Percentiles rank a stretch among this genome's conserved stretches.
These are phyloP conservation scores for Spea bombifrons DNA, from an alignment of 2,113 vertebrate genomes.

Conservation along the genomic window DNA sequence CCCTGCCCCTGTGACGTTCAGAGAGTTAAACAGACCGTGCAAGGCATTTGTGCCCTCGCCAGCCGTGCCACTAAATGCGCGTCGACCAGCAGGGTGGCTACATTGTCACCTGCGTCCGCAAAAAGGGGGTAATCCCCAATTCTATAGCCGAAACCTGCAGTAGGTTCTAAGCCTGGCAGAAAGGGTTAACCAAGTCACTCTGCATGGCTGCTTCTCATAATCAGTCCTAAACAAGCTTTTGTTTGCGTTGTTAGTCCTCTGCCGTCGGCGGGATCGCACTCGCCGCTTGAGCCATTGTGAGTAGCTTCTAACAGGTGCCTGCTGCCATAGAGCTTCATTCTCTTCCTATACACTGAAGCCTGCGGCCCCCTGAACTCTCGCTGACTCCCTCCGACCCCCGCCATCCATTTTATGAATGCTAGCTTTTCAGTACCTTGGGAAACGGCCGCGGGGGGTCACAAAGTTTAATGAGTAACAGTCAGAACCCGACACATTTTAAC, in stretches of 20 bases:
- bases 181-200: neutral
- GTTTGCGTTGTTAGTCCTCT: slow-evolving; percentile 45
- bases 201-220: neutral
- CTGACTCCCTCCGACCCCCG: slow-evolving; percentile 68
- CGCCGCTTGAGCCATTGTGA: slow-evolving; percentile 66
- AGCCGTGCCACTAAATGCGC: too few relatives aligned
- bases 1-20: too few relatives aligned
- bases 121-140: neutral
- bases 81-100: too few relatives aligned
- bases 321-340: slow-evolving; percentile 70
- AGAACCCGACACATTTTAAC: slow-evolving; percentile 56
- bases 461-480: slow-evolving; percentile 56
- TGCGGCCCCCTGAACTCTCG: slow-evolving; percentile 65
- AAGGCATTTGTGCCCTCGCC: too few relatives aligned
- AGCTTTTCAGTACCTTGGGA: slow-evolving; percentile 76
- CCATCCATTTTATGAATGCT: slow-evolving; percentile 73
- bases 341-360: slow-evolving; percentile 62
- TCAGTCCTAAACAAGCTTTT: slow-evolving; percentile 57
- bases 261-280: slow-evolving; percentile 51
- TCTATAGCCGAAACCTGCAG: neutral
- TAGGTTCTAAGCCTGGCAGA: neutral
- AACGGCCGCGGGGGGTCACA: slow-evolving; percentile 58
- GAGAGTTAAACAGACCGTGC: too few relatives aligned
- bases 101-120: neutral
- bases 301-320: slow-evolving; percentile 69